Evolutionary conservation across 2,113 vertebrate genomes (phyloP).

Genomic region (Xenus cinereus): DNA sequence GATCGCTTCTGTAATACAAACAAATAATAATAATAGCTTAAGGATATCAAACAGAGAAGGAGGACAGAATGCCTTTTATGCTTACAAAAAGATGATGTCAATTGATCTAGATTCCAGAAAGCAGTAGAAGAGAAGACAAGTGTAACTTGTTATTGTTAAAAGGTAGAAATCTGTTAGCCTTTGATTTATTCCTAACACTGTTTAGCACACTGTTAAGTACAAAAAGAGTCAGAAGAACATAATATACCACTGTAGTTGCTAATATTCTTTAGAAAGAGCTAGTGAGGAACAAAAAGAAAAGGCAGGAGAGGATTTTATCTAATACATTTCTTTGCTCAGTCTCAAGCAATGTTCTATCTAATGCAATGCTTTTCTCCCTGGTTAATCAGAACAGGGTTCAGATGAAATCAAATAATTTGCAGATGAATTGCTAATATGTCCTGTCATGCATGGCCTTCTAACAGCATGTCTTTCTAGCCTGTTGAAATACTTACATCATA

Average conservation of each 20-base stretch:
- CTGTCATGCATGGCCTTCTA: constrained; percentile 8
- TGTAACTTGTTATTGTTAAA: constrained; percentile 66
- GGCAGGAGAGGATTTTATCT: constrained; percentile 12
- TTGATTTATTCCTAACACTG: constrained; percentile 68
- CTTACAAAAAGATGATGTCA: constrained; percentile 69
- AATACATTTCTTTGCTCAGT: not conserved
- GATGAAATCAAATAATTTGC: constrained; percentile 51
- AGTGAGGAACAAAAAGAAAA: constrained; percentile 8
- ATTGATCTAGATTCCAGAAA: constrained; percentile 67
- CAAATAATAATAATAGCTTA: constrained; percentile 64
- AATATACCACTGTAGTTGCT: constrained; percentile 17
- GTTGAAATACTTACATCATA: constrained; percentile 44
- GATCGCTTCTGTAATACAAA: constrained; percentile 26
- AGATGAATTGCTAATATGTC: constrained; percentile 42
- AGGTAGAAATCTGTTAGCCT: constrained; percentile 55
- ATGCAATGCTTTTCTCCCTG: constrained; percentile 17
- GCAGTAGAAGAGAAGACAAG: constrained; percentile 58
- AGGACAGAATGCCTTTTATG: constrained; percentile 49
- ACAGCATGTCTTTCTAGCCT: constrained; percentile 12
- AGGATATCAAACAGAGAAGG: constrained; percentile 58
- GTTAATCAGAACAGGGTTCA: constrained; percentile 30
- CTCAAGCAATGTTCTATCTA: not conserved
- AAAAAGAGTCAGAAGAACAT: constrained; percentile 46
- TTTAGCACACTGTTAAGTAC: constrained; percentile 66
- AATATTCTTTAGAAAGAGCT: constrained; percentile 38